Evolutionary conservation across 2,888 invertebrate species (phyloP), one percentile per base, ranked within the genome.

Genomic region (Lycocerus yunnanus): DNA sequence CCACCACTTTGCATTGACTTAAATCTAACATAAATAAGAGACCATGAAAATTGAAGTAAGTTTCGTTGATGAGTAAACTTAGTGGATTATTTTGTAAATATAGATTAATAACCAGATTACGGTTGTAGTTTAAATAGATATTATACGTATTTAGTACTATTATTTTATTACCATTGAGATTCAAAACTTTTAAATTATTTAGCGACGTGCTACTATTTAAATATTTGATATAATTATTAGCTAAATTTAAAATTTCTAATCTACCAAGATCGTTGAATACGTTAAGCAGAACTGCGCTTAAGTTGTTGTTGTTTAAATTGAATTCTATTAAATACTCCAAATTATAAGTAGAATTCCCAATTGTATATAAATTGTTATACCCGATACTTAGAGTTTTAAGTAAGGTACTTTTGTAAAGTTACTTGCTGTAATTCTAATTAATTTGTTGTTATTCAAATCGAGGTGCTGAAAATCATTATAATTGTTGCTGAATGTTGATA

Each of bases 321-420:
- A 87, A 71, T 65, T 85, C 84, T 5, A 79, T 61, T 60, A 87
- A 75, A 13, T 86, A 78, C 18, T 84, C 84, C 0, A 88, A 82
- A 61, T 18, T 1, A 13, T 13, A 13, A 18, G 0, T 10, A 9
- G 10, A 18, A 18, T 61, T 15, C 6, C 18, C 61, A 15, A 61
- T 61, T 16, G 61, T 61, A 3, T 13, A 8, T 61, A 61, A 18
- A 61, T 61, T 18, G 8, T 61, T 61, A 15, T 61, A 18, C 18
- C 13, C 61, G 3, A 61, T 61, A 15, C 18, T 61, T n/a, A 61
- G 8, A 61, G 4, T 15, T 18, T 10, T 16, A n/a, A n/a, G n/a
- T 16, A 61, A 61, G 1, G 13, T 13, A 2, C 1, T 14, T n/a
- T n/a, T n/a, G n/a, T 10, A 18, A 61, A 61, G n/a, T 61, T 3